Base-by-base conservation (phyloP, 2,888 invertebrate species). In the Tenthredo notha region DNA sequence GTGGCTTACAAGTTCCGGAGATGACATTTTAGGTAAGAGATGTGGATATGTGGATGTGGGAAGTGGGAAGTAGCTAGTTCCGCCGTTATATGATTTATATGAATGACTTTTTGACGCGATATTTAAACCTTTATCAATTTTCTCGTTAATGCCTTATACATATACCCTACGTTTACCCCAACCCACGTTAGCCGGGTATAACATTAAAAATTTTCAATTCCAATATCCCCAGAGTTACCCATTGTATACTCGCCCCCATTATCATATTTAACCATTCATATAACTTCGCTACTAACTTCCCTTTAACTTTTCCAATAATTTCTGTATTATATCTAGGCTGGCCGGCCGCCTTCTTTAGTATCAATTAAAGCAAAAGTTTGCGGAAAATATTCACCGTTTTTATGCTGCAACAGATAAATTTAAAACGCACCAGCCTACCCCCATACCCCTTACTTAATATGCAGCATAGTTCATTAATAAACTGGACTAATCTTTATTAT, bases 251-350 rank as follows among this genome's bases (percentile, higher is more conserved):
- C 33, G 40, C 21, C 43, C 21, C 80, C 80, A 80, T 80, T 80
- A 80, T 80, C 61, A 80, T 80, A 80, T 58, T 61, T 80, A 80
- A 80, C 80, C 67, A 83, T 83, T 65, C 70, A 47, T 67, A 83
- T 67, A 83, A 70, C 70, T 83, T 70, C 15, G 47, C 80, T 47
- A 50, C 47, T 25, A 80, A 40, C 47, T 83, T 83, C 40, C 29
- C 67, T 65, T 43, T 47, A 83, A 83, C 83, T 83, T 83, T 70
- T 83, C 83, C 83, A 83, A 83, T 83, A 83, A 83, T 83, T 83
- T 83, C 83, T 29, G 47, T 83, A 83, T 83, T 83, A 80, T 83
- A 83, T 83, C 83, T 67, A 43, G 67, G 47, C 67, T n/a, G 54
- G 54, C 54, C 54, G 54, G 6, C 54, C 54, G 65, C 12, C 67